Evolutionary conservation across 2,113 vertebrate genomes (phyloP).

Genomic region (Hydrolagus affinis): DNA sequence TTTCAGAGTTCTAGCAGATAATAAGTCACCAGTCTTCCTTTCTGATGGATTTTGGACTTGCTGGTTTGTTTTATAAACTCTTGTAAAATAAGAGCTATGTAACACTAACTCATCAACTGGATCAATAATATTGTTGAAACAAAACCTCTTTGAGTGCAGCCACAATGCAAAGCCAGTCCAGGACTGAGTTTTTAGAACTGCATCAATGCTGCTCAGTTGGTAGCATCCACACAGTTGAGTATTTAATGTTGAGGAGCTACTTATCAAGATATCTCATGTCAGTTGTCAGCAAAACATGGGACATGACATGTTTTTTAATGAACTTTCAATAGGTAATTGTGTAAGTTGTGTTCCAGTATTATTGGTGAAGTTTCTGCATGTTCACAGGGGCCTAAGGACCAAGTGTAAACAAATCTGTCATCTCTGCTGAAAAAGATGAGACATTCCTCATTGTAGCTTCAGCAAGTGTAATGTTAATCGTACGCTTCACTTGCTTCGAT

Average conservation of each 20-base stretch:
- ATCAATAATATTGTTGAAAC: conserved; percentile 12
- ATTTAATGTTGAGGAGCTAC: conserved; percentile 14
- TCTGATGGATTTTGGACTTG: conserved; percentile 21
- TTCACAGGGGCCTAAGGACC: conserved; percentile 28
- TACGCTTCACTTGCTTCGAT: conserved; percentile 19
- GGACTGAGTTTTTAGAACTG: conserved; percentile 26
- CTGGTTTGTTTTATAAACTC: conserved; percentile 29
- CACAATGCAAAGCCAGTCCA: conserved; percentile 18
- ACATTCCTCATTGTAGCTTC: conserved; percentile 29
- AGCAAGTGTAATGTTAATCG: conserved; percentile 5
- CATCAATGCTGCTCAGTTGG: conserved; percentile 19
- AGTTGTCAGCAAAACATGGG: conserved; percentile 23
- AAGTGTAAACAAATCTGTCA: conserved; percentile 4
- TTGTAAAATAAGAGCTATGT: conserved; percentile 24
- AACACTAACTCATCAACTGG: conserved; percentile 16
- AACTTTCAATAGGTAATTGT: conserved; percentile 25
- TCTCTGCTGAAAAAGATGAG: conserved; percentile 15
- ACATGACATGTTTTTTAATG: conserved; percentile 25
- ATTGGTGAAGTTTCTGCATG: conserved; percentile 30
- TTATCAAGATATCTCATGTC: conserved; percentile 17
- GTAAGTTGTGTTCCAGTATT: conserved; percentile 30
- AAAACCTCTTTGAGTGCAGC: conserved; percentile 19
- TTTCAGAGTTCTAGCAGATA: conserved; percentile 26
- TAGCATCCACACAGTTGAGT: conserved; percentile 12
- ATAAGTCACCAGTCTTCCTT: conserved; percentile 21